phyloP scores from a whole-genome alignment of 2,888 invertebrate genomes.

The Stratiomys singularior region DNA sequence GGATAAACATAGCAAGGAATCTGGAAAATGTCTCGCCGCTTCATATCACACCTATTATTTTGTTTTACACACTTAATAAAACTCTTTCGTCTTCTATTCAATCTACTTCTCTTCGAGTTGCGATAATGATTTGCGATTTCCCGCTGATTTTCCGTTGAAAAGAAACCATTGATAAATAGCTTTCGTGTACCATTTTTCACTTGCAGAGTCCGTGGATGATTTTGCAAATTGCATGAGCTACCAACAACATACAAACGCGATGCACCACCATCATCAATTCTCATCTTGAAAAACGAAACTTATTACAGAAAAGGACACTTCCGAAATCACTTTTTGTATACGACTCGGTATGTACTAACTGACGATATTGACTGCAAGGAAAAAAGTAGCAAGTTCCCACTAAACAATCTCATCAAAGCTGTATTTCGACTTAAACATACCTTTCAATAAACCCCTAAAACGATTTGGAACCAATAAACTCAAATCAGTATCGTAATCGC shows the following conservation, averaged over 20 bases:
- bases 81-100: slow-evolving; percentile 38
- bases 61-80: slow-evolving; percentile 43
- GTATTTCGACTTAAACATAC: slow-evolving; percentile 14
- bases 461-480: slow-evolving; percentile 34
- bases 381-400: too few relatives aligned
- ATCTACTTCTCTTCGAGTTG: slow-evolving; percentile 57
- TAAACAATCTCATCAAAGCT: too few relatives aligned
- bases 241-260: slow-evolving; percentile 1
- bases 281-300: background rate
- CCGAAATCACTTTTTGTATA: background rate
- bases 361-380: background rate
- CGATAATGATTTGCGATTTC: slow-evolving; percentile 64
- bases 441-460: slow-evolving; percentile 23
- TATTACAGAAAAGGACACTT: background rate
- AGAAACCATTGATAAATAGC: slow-evolving; percentile 20
- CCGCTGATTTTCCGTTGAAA: slow-evolving; percentile 56
- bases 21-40: slow-evolving; percentile 49
- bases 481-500: background rate
- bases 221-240: slow-evolving; percentile 1
- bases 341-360: background rate
- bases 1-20: slow-evolving; percentile 52
- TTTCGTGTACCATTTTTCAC: slow-evolving; percentile 21
- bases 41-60: slow-evolving; percentile 9
- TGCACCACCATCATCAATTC: too few relatives aligned
- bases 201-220: slow-evolving; percentile 4